These are phyloP conservation scores for Lepidurus apus DNA, from an alignment of 1,140 invertebrate genomes.

Conservation along the genomic window DNA sequence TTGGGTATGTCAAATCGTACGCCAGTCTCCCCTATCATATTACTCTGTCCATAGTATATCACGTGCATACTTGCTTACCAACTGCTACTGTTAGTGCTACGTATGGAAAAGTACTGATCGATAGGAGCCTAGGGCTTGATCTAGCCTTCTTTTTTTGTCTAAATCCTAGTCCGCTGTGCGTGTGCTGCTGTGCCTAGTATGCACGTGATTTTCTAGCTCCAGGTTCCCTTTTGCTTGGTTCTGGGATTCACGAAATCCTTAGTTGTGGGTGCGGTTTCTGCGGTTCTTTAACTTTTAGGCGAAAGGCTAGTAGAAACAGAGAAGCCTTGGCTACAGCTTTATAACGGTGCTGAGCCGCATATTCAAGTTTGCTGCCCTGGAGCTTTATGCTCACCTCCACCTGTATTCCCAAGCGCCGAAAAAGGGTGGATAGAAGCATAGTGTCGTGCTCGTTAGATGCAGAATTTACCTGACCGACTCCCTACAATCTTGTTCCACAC, in stretches of 20 bases:
- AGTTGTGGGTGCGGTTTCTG: constrained; percentile 8
- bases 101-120: not conserved
- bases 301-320: not conserved
- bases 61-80: not conserved
- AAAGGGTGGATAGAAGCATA: constrained; percentile 5
- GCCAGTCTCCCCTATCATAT: not conserved
- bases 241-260: not conserved
- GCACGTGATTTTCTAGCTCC: not conserved
- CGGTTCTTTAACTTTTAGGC: not conserved
- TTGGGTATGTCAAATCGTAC: not conserved
- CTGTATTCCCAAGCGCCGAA: not conserved
- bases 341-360: constrained; percentile 11
- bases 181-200: not conserved
- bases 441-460: not conserved
- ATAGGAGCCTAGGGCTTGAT: not conserved
- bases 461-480: not conserved
- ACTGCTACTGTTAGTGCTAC: not conserved
- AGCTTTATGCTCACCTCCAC: constrained; percentile 19
- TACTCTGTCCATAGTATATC: not conserved
- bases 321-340: not conserved
- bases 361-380: constrained; percentile 7
- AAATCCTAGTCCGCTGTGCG: not conserved
- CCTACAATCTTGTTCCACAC: constrained; percentile 3
- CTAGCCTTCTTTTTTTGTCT: not conserved
- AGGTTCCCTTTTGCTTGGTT: not conserved